phyloP scores from a whole-genome alignment of 1,140 invertebrate species.

The Archegozetes longisetosus region DNA sequence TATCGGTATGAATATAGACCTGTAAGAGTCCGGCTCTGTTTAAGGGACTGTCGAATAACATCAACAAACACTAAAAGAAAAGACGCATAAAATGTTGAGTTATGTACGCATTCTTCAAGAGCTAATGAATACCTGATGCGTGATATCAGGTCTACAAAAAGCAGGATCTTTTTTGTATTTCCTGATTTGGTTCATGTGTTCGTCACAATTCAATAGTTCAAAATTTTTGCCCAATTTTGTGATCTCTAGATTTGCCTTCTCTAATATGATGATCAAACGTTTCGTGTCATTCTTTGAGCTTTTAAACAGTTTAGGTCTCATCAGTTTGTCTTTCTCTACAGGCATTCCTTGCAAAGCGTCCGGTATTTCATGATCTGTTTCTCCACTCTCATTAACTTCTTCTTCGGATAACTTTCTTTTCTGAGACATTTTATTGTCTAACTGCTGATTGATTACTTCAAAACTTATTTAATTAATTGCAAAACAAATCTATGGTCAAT shows the following conservation, averaged over 20 bases:
- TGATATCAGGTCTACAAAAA: conserved; percentile 77
- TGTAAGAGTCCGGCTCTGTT: conserved; percentile 44
- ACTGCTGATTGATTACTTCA: no score
- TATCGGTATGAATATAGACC: conserved; percentile 87
- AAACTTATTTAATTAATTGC: no score
- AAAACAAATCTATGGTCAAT: neutral
- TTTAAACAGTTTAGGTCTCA: conserved; percentile 15
- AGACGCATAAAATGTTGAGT: conserved; percentile 13
- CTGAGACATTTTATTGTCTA: neutral
- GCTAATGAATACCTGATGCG: conserved; percentile 72
- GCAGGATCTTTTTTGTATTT: conserved; percentile 69
- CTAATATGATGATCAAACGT: conserved; percentile 78
- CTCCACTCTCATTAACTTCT: neutral
- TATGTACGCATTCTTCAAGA: neutral
- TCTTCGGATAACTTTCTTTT: neutral
- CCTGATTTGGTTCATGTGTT: conserved; percentile 63
- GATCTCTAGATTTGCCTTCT: conserved; percentile 83
- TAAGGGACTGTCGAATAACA: conserved; percentile 89
- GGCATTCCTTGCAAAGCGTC: conserved; percentile 1
- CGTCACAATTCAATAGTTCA: conserved; percentile 85
- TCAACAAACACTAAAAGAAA: conserved; percentile 48
- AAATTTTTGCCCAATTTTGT: conserved; percentile 79
- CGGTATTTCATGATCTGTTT: conserved; percentile 7
- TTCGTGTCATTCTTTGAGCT: conserved; percentile 56
- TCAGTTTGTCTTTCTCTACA: conserved; percentile 1